These are phyloP conservation scores for Ephialtes manifestator DNA, from an alignment of 2,888 invertebrate species.

Conservation along the genomic window DNA sequence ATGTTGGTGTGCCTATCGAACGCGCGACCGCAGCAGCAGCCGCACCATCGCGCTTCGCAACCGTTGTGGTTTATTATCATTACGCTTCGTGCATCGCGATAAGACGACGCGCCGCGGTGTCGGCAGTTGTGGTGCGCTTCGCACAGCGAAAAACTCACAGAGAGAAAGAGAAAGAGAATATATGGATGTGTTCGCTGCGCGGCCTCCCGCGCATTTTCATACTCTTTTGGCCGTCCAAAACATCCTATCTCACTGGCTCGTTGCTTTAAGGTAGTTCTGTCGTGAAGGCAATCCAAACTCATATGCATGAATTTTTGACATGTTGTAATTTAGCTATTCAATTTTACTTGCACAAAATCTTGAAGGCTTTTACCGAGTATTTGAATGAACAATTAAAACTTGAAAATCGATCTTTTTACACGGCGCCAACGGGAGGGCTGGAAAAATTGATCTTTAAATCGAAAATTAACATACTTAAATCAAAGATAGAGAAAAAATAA, in stretches of 20 bases:
- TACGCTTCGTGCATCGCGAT: constrained; percentile 74
- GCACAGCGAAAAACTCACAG: constrained; percentile 57
- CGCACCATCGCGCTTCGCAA: constrained; percentile 54
- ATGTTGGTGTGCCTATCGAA: constrained; percentile 69
- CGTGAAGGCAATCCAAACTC: too few relatives aligned
- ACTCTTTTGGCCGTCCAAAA: not conserved
- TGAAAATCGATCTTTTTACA: too few relatives aligned
- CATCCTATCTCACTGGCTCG: constrained; percentile 52
- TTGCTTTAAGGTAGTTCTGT: too few relatives aligned
- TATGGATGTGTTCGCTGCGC: constrained; percentile 41
- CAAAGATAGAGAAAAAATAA: too few relatives aligned
- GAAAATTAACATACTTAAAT: too few relatives aligned
- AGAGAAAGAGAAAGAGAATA: not conserved
- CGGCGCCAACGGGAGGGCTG: too few relatives aligned
- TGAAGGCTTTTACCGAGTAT: too few relatives aligned
- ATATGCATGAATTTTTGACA: too few relatives aligned
- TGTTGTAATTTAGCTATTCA: too few relatives aligned
- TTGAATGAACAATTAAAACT: too few relatives aligned
- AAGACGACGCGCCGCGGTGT: constrained; percentile 68
- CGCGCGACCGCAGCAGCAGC: constrained; percentile 42
- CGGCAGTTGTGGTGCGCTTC: constrained; percentile 62
- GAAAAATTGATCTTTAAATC: too few relatives aligned
- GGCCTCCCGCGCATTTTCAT: constrained; percentile 61
- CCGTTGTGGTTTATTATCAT: constrained; percentile 72
- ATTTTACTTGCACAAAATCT: too few relatives aligned